A percentile compares a stretch with the other conserved stretches of the same genome.
Evolutionary conservation across 2,113 vertebrate species (phyloP).

Genomic region (Hemiprocne comata): DNA sequence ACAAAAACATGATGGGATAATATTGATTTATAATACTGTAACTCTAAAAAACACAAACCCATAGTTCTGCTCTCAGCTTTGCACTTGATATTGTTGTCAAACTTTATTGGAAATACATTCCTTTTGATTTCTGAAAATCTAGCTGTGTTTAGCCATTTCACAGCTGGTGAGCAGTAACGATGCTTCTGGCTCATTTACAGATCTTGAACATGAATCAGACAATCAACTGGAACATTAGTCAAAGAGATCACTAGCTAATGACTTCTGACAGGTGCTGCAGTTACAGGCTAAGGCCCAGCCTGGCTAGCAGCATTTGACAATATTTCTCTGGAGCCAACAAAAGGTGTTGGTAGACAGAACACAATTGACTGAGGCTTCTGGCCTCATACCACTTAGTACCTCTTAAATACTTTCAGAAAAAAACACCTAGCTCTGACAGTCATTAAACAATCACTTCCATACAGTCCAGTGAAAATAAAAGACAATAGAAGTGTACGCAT

Average conservation of each 20-base stretch:
- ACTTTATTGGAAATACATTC: conserved; percentile 73
- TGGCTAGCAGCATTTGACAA: conserved; percentile 70
- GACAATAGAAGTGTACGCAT: neutral
- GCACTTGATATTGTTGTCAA: conserved; percentile 67
- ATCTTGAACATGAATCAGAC: conserved; percentile 84
- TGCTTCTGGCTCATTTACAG: conserved; percentile 84
- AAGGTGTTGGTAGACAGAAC: conserved; percentile 48
- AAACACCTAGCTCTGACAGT: neutral
- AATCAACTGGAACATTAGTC: conserved; percentile 92
- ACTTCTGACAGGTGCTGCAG: conserved; percentile 85
- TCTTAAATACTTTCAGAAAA: conserved; percentile 29
- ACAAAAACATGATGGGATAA: neutral
- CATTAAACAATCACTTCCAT: neutral
- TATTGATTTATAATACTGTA: conserved; percentile 28
- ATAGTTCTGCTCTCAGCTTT: conserved; percentile 31
- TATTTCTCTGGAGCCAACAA: conserved; percentile 63
- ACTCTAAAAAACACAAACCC: conserved; percentile 24
- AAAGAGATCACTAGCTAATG: conserved; percentile 84
- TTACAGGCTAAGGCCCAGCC: conserved; percentile 79
- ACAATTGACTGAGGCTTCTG: conserved; percentile 29
- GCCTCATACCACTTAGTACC: neutral
- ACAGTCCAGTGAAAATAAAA: neutral
- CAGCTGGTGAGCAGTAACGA: conserved; percentile 84
- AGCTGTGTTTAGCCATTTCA: conserved; percentile 71
- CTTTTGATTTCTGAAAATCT: conserved; percentile 79